Conservation (phyloP, 2,888 invertebrate species). For the Gymnocheta viridis region DNA sequence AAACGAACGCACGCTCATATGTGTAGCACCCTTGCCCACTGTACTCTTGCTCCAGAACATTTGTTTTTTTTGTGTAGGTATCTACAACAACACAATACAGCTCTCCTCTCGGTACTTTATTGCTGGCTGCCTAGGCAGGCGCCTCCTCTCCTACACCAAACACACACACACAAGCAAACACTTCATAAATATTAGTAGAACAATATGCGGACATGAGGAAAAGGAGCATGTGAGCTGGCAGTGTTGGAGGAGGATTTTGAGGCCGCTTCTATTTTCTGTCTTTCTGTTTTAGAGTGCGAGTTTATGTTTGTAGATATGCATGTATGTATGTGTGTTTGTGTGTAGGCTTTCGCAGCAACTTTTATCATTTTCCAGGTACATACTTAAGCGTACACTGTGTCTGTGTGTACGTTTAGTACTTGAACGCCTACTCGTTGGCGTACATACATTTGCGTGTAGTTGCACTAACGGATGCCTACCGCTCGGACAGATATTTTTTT, state of each 20-base stretch:
- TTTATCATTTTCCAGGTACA: constrained; percentile 23
- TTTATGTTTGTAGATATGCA: not conserved
- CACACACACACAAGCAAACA: not conserved
- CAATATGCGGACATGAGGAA: not conserved
- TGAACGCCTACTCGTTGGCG: constrained; percentile 16
- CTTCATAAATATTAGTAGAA: not conserved
- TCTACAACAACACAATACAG: constrained; percentile 38
- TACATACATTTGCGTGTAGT: not conserved
- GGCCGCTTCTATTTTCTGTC: constrained; percentile 51
- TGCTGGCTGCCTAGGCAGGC: constrained; percentile 22
- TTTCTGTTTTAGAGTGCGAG: constrained; percentile 6
- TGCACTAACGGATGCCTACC: not conserved
- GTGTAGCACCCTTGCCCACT: not conserved
- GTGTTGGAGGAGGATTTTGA: constrained; percentile 27
- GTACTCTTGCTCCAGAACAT: constrained; percentile 30
- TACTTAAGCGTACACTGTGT: constrained; percentile 15
- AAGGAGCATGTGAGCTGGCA: not conserved
- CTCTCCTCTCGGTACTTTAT: constrained; percentile 22
- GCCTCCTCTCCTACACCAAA: not conserved
- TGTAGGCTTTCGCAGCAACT: constrained; percentile 29
- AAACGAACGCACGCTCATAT: not conserved
- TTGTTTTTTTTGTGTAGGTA: constrained; percentile 45
- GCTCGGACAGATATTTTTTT: not conserved
- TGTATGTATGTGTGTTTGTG: not conserved
- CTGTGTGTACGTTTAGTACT: not conserved